Conservation (phyloP, 2,113 vertebrate species). For the Scomber japonicus region DNA sequence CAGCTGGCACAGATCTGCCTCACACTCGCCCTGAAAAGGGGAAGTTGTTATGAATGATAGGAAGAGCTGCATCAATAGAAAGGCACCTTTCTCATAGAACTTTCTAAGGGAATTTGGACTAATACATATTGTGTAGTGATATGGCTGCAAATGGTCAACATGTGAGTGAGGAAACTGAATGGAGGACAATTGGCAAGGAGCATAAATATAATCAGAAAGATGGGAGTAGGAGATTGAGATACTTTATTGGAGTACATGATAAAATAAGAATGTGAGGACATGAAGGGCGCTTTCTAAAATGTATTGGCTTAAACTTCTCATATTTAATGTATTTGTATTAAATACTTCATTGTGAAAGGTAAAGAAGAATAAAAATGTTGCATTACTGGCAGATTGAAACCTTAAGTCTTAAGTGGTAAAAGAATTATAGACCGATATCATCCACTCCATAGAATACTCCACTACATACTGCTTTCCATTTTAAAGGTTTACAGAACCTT, state of each 20-base stretch:
- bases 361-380: neutral
- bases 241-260: neutral
- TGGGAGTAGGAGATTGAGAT: constrained; percentile 1
- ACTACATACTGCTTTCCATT: constrained; percentile 34
- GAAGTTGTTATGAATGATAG: constrained; percentile 69
- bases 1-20: constrained; percentile 51
- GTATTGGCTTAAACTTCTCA: neutral
- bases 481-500: constrained; percentile 44
- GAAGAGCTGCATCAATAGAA: constrained; percentile 68
- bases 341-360: neutral
- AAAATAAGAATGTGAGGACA: neutral
- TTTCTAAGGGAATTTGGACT: neutral
- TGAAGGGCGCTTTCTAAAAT: neutral
- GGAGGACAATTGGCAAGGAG: constrained; percentile 3
- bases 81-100: constrained; percentile 22
- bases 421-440: neutral
- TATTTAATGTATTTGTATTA: neutral
- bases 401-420: neutral
- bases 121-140: constrained; percentile 6
- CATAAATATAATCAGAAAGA: constrained; percentile 12
- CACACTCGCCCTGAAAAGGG: constrained; percentile 15
- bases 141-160: constrained; percentile 17
- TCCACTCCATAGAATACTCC: neutral
- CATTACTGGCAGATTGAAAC: neutral
- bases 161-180: constrained; percentile 20